Percentiles rank a stretch among this genome's conserved stretches.
These are phyloP conservation scores for Cebidichthys violaceus DNA, from an alignment of 2,113 vertebrate species.

Conservation along the genomic window DNA sequence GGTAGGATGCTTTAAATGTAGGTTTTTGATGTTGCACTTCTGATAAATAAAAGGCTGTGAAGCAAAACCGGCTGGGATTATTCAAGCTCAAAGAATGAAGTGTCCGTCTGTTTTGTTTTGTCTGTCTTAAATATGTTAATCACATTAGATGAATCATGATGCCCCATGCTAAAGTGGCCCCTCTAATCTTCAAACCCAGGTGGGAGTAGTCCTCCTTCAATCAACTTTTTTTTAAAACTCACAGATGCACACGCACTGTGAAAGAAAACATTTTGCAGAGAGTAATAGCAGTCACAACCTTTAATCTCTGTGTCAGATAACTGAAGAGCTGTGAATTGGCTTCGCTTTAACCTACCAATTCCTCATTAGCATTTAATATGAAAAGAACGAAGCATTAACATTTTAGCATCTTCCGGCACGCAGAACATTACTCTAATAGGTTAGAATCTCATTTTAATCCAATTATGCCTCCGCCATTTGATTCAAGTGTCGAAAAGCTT, in stretches of 20 bases:
- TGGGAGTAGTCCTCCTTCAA: neutral
- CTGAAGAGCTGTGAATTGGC: constrained; percentile 36
- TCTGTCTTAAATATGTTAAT: constrained; percentile 29
- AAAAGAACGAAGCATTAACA: constrained; percentile 54
- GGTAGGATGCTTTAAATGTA: neutral
- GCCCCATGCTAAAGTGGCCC: neutral
- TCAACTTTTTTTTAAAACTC: constrained; percentile 8
- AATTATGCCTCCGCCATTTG: constrained; percentile 67
- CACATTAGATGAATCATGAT: constrained; percentile 16
- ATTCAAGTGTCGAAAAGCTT: constrained; percentile 56
- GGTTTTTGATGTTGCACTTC: constrained; percentile 22
- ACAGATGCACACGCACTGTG: constrained; percentile 1
- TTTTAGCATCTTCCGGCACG: constrained; percentile 59
- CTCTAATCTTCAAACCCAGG: constrained; percentile 21
- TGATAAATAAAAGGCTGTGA: neutral
- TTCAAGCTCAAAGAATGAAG: neutral
- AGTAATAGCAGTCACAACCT: constrained; percentile 48
- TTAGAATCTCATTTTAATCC: constrained; percentile 76
- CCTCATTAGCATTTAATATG: constrained; percentile 61
- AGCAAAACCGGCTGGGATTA: neutral
- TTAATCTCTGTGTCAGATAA: constrained; percentile 48
- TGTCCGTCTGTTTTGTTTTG: constrained; percentile 18
- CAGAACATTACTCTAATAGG: constrained; percentile 67
- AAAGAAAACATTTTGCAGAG: constrained; percentile 13
- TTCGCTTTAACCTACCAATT: constrained; percentile 47